phyloP scores from a whole-genome alignment of 2,888 invertebrate genomes.

The Spodoptera exigua region DNA sequence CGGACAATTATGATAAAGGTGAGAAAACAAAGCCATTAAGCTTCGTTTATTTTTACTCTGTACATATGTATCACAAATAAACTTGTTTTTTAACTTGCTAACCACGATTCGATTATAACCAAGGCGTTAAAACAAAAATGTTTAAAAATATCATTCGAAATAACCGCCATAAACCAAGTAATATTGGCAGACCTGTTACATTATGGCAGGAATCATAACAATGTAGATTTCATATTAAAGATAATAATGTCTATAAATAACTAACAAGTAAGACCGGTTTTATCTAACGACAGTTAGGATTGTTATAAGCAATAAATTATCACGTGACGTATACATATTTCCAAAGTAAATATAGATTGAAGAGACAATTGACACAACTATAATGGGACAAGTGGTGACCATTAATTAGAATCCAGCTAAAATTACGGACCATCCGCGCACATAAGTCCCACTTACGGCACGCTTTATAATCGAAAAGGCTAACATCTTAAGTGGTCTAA shows the following conservation, averaged over 20 bases:
- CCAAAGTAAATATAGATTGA: slow-evolving; percentile 44
- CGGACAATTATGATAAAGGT: slow-evolving; percentile 14
- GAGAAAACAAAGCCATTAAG: slow-evolving; percentile 16
- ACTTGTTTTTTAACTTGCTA: slow-evolving; percentile 2
- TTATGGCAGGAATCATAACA: slow-evolving; percentile 25
- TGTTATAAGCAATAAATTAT: slow-evolving; percentile 42
- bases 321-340: slow-evolving; percentile 50
- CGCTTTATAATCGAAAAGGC: slow-evolving; percentile 75
- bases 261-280: slow-evolving; percentile 14
- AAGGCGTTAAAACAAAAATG: slow-evolving; percentile 2
- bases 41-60: neutral
- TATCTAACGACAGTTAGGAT: slow-evolving; percentile 20
- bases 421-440: slow-evolving; percentile 67
- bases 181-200: slow-evolving; percentile 25
- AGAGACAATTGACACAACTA: slow-evolving; percentile 54
- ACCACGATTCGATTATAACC: slow-evolving; percentile 6
- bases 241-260: slow-evolving; percentile 44
- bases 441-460: slow-evolving; percentile 69
- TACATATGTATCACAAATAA: neutral
- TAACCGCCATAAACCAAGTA: slow-evolving; percentile 9
- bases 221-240: slow-evolving; percentile 48
- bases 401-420: slow-evolving; percentile 74
- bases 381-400: slow-evolving; percentile 66
- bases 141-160: neutral
- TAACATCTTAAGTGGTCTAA: slow-evolving; percentile 80